Conservation (phyloP, 2,888 invertebrate genomes). For the Sinotaia quadrata region DNA sequence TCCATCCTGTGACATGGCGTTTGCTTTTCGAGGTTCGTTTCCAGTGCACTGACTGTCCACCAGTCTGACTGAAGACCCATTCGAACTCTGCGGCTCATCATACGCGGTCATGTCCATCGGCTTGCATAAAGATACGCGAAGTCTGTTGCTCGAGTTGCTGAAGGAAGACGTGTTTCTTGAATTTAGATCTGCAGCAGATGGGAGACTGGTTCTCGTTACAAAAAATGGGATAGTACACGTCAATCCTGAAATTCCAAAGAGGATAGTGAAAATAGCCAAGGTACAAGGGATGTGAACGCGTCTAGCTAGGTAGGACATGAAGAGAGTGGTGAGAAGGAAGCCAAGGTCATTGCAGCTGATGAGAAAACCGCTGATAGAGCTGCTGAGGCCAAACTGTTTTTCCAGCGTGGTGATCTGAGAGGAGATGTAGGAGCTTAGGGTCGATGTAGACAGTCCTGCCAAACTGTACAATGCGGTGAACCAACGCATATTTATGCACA, state of each 20-base stretch:
- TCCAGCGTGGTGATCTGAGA: slow-evolving; percentile 63
- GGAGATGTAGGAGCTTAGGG: slow-evolving; percentile 46
- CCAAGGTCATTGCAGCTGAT: slow-evolving; percentile 64
- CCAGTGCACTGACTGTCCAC: background rate
- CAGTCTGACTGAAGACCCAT: too few relatives aligned
- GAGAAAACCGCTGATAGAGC: slow-evolving; percentile 57
- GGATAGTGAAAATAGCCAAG: slow-evolving; percentile 43
- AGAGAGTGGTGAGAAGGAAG: slow-evolving; percentile 47
- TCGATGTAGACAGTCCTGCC: slow-evolving; percentile 44
- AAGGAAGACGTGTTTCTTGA: background rate
- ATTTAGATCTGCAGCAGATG: too few relatives aligned
- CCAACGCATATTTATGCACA: slow-evolving; percentile 44
- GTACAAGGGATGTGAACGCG: slow-evolving; percentile 50
- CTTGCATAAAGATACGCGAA: background rate
- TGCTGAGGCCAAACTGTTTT: slow-evolving; percentile 60
- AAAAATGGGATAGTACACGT: slow-evolving; percentile 53
- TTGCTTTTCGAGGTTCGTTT: background rate
- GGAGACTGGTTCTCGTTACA: slow-evolving; percentile 27
- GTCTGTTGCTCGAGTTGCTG: background rate
- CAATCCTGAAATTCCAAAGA: slow-evolving; percentile 53
- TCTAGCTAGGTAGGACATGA: slow-evolving; percentile 46
- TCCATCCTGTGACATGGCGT: slow-evolving; percentile 25
- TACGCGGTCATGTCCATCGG: background rate
- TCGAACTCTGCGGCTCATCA: too few relatives aligned
- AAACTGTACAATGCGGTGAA: slow-evolving; percentile 43